Conservation (phyloP, 1,140 invertebrate genomes). For the Achatina immaculata region DNA sequence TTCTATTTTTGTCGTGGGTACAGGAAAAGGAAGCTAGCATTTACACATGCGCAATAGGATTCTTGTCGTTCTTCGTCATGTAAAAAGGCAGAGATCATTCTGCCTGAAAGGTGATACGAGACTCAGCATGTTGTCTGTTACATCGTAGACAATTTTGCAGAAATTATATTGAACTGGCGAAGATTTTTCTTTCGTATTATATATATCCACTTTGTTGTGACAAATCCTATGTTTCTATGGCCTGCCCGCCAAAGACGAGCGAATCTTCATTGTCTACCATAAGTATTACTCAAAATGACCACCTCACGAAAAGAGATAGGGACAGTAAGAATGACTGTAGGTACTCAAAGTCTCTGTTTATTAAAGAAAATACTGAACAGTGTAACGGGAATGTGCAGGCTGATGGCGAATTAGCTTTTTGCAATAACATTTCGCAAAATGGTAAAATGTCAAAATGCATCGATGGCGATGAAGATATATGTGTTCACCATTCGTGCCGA, state of each 20-base stretch:
- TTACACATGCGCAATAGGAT: not conserved
- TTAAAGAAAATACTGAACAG: not conserved
- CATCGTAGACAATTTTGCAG: not conserved
- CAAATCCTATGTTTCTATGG: not conserved
- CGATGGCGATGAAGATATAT: not conserved
- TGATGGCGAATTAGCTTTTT: not conserved
- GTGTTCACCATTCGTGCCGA: not conserved
- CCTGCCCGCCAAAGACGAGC: not conserved
- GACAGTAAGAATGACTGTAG: not conserved
- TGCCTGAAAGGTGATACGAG: not conserved
- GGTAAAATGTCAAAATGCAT: not conserved
- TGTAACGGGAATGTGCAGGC: not conserved
- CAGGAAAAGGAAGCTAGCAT: not conserved
- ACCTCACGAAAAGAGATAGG: not conserved
- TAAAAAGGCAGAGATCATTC: too few relatives aligned
- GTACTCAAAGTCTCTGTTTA: not conserved
- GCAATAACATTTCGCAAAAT: not conserved
- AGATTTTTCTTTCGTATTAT: not conserved
- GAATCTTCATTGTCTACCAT: not conserved
- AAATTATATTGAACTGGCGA: not conserved
- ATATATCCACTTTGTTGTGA: not conserved
- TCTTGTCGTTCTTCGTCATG: not conserved
- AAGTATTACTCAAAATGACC: not conserved
- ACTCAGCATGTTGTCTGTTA: not conserved
- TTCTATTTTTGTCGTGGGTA: too few relatives aligned